Evolutionary conservation across 1,140 invertebrate species (phyloP), one percentile per base, ranked within the genome.

Genomic region (Nebria ingens): DNA sequence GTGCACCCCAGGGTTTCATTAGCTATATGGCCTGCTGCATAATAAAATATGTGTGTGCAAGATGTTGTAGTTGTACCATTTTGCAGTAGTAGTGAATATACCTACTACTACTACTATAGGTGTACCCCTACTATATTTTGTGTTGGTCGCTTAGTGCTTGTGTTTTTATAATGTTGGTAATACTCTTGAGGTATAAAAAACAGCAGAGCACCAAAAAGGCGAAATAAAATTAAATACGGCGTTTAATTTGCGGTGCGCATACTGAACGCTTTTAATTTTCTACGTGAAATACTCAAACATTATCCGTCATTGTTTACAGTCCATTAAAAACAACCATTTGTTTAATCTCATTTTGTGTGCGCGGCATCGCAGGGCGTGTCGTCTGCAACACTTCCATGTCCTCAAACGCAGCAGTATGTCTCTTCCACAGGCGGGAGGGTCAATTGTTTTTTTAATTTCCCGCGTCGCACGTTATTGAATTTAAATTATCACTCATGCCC

Each of bases 241-340:
- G 15, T 45, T 45, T 45, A 45, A 45, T 45, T 45, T 45, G 40
- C 40, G 40, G 40, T 45, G 17, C 17, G 40, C 40, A 45, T 45
- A 45, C 40, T 6, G 40, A 45, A 17, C 17, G 40, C 40, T 45
- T 45, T 45, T 45, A 45, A 45, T 45, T 45, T 45, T 45, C 40
- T 45, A 45, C 40, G 40, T 45, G 40, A 45, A 45, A 45, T 45
- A 45, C 40, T 45, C 15, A 4, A 45, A 45, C 40, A 45, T 45
- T 45, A 45, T 45, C 40, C 40, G 17, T 45, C 40, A 45, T 45
- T 45, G 40, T 45, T 45, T 45, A 45, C 40, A 45, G 40, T 45
- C 40, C 40, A 45, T 45, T 45, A 45, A 45, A 45, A 45, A 45
- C 9, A 6, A 17, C 40, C 40, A 45, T 45, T 45, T 17, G 9